Percentiles rank a stretch among this genome's conserved stretches.
These are phyloP conservation scores for Eupithecia pulchellata DNA, from an alignment of 2,888 invertebrate species.

Conservation along the genomic window DNA sequence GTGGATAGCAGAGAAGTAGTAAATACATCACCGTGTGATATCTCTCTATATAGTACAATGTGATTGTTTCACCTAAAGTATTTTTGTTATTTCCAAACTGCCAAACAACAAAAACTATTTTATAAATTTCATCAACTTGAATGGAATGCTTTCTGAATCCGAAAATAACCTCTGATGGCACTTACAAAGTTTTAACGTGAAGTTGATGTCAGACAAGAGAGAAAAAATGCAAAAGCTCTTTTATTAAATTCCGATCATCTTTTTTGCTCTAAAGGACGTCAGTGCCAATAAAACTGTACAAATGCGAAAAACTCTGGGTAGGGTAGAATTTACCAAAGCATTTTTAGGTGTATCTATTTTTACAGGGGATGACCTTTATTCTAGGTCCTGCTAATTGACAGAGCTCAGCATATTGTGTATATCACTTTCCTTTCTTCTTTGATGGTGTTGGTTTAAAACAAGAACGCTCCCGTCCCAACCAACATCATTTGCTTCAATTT, in stretches of 20 bases:
- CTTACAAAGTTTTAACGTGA: conserved; percentile 12
- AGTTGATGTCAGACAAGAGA: conserved; percentile 3
- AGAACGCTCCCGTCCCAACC: no score
- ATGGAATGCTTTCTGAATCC: conserved; percentile 14
- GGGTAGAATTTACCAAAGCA: no score
- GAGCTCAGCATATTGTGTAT: no score
- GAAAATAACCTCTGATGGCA: conserved; percentile 12
- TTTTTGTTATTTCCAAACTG: neutral
- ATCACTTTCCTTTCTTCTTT: no score
- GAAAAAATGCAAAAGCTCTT: conserved; percentile 21
- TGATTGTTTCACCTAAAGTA: neutral
- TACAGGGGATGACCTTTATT: no score
- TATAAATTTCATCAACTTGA: neutral
- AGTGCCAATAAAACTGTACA: neutral
- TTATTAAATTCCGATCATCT: conserved; percentile 35
- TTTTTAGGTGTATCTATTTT: no score
- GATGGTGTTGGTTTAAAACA: no score
- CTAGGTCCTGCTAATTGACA: no score
- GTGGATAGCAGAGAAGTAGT: no score
- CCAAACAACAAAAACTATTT: neutral
- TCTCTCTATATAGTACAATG: neutral
- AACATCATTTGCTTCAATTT: no score
- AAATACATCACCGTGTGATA: no score
- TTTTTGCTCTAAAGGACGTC: conserved; percentile 9
- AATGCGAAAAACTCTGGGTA: no score